Conservation (phyloP, 2,797 vertebrate genomes). For the Poeciliopsis infans region DNA sequence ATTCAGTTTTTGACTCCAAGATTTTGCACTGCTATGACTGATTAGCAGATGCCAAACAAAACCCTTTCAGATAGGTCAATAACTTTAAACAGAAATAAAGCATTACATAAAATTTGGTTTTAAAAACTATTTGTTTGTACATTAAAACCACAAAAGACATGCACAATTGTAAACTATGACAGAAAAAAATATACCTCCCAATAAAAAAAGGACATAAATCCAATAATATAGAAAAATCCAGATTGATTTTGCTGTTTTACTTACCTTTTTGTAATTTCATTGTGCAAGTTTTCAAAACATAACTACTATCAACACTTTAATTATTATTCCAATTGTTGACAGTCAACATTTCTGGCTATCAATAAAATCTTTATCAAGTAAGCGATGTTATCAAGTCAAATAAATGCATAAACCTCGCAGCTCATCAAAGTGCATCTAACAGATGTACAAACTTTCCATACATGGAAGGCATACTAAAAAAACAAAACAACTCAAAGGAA, state of each 20-base stretch:
- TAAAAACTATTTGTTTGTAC: not conserved
- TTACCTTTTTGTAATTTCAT: not conserved
- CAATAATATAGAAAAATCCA: not conserved
- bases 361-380: not conserved
- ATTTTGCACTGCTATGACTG: not conserved
- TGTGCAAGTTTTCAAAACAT: not conserved
- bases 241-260: not conserved
- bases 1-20: not conserved
- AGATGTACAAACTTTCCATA: not conserved
- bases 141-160: not conserved
- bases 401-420: not conserved
- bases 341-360: not conserved
- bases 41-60: not conserved
- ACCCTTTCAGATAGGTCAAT: not conserved
- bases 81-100: not conserved
- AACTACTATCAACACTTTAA: not conserved
- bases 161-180: not conserved
- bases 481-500: not conserved
- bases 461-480: not conserved
- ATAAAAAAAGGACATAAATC: not conserved
- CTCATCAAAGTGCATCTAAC: not conserved
- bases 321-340: not conserved
- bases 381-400: not conserved
- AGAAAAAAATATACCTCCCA: not conserved
- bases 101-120: not conserved